Percentiles rank a stretch among this genome's conserved stretches.
Evolutionary conservation across 1,140 invertebrate species (phyloP).

Genomic region (Camponotus vicinus): DNA sequence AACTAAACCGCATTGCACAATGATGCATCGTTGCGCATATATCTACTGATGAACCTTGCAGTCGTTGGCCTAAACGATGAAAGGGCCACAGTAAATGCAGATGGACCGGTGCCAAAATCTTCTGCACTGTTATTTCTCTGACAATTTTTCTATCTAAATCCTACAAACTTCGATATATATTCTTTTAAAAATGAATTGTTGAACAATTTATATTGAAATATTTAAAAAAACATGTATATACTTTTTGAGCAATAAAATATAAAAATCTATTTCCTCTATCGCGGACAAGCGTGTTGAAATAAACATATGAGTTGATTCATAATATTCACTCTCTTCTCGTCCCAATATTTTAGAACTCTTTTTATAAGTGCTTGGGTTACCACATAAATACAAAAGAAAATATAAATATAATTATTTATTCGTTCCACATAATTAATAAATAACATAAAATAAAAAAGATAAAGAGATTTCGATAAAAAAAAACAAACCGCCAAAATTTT

Average conservation of each 20-base stretch:
- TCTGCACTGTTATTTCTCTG: conserved; percentile 53
- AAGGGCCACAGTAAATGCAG: conserved; percentile 56
- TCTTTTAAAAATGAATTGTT: not conserved
- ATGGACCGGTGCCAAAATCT: conserved; percentile 65
- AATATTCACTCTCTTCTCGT: not conserved
- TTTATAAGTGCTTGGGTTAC: not conserved
- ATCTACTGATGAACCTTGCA: conserved; percentile 18
- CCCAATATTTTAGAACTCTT: not conserved
- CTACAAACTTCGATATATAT: conserved; percentile 41
- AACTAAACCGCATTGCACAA: conserved; percentile 18
- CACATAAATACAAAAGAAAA: not conserved
- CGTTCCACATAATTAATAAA: not conserved
- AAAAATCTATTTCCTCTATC: not conserved
- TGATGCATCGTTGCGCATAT: not conserved
- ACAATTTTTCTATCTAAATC: conserved; percentile 22
- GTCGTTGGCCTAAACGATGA: conserved; percentile 65
- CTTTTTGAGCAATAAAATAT: not conserved
- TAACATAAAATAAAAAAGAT: too few relatives aligned
- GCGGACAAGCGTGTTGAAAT: not conserved
- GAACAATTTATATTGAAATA: not conserved
- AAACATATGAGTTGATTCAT: not conserved
- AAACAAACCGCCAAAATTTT: conserved; percentile 23
- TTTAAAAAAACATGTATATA: not conserved
- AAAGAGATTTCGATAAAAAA: conserved; percentile 8
- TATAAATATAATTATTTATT: conserved; percentile 9